Conservation (phyloP, 1,140 invertebrate genomes). For the Caerostris darwini region DNA sequence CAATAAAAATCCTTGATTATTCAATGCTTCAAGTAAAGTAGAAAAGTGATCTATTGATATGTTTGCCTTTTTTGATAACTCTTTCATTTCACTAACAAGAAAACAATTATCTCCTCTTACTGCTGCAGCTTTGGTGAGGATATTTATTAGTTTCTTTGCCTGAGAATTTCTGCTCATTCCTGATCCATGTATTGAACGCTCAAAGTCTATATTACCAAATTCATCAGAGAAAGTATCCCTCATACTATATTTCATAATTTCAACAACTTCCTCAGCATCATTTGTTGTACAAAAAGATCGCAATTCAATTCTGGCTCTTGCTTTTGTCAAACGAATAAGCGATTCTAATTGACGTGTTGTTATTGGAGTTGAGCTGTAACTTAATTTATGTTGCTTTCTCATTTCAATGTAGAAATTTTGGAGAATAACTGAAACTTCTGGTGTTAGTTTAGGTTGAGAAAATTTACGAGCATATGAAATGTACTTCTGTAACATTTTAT, state of each 20-base stretch:
- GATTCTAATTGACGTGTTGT: conserved; percentile 94
- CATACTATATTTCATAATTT: conserved; percentile 91
- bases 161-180: conserved; percentile 87
- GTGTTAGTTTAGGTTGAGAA: conserved; percentile 90
- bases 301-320: conserved; percentile 92
- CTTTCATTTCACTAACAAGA: conserved; percentile 88
- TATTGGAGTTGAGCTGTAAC: conserved; percentile 86
- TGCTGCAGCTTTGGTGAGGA: conserved; percentile 86
- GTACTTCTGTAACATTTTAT: conserved; percentile 91
- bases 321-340: conserved; percentile 92
- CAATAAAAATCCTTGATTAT: conserved; percentile 92
- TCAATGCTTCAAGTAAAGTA: conserved; percentile 88
- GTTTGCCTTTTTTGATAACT: conserved; percentile 86
- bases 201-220: conserved; percentile 87
- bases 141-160: conserved; percentile 89
- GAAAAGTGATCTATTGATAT: conserved; percentile 85
- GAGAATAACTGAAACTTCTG: conserved; percentile 87
- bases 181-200: conserved; percentile 87
- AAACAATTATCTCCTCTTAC: conserved; percentile 87
- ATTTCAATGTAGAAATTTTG: conserved; percentile 92
- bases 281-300: conserved; percentile 88
- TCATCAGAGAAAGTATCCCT: conserved; percentile 89
- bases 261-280: conserved; percentile 93
- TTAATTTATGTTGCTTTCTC: conserved; percentile 86
- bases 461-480: conserved; percentile 95